These are phyloP conservation scores for Athalia cordata DNA, from an alignment of 2,888 invertebrate genomes.

Conservation along the genomic window DNA sequence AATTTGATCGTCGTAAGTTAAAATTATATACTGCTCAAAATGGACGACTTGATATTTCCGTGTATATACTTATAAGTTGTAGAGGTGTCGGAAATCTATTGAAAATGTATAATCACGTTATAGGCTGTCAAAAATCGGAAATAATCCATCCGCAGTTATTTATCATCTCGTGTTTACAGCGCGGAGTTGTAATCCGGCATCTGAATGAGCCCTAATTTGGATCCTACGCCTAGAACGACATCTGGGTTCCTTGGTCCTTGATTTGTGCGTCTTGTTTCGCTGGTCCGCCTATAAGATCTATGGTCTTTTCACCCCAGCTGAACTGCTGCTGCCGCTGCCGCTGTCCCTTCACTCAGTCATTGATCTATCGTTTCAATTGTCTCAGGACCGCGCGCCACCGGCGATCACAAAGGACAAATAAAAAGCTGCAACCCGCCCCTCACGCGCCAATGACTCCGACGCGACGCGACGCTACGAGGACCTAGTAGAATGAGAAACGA, in stretches of 20 bases:
- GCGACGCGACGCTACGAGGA: background rate
- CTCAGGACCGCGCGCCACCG: conserved; percentile 49
- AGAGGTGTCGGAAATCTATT: background rate
- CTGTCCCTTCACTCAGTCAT: conserved; percentile 49
- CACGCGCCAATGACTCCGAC: too few relatives aligned
- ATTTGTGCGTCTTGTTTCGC: conserved; percentile 41
- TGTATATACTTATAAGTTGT: background rate
- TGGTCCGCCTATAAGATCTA: conserved; percentile 35
- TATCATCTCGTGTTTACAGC: background rate
- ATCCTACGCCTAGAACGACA: conserved; percentile 27
- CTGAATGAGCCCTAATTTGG: conserved; percentile 13
- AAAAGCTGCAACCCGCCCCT: background rate
- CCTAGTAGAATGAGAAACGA: too few relatives aligned
- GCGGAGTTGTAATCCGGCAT: background rate
- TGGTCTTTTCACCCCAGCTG: conserved; percentile 37
- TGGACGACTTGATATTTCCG: background rate
- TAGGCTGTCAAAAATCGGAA: background rate
- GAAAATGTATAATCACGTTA: background rate
- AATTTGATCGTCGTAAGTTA: conserved; percentile 8
- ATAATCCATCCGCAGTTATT: background rate
- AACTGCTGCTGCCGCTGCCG: background rate
- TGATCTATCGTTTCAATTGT: conserved; percentile 62
- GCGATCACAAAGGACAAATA: conserved; percentile 20
- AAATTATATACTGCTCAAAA: background rate
- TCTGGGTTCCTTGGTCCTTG: conserved; percentile 34